A percentile compares a stretch with the other conserved stretches of the same genome.
Evolutionary conservation across 2,797 vertebrate species (phyloP).

Genomic region (Gila robusta): DNA sequence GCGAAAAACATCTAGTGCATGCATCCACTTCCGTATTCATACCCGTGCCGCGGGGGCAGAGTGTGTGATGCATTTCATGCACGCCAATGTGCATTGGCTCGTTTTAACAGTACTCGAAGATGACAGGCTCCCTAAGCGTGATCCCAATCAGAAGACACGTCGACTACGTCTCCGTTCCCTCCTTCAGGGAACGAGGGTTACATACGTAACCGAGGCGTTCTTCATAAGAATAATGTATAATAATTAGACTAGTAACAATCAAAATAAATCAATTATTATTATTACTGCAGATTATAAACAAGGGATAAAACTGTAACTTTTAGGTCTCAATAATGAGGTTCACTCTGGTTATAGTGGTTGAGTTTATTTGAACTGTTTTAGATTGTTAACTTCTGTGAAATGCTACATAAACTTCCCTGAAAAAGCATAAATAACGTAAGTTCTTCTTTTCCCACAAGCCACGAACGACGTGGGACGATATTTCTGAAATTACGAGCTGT

Average conservation of each 20-base stretch:
- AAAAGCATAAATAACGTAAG: conserved; percentile 33
- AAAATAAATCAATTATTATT: background rate
- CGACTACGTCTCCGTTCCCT: too few relatives aligned
- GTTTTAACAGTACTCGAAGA: too few relatives aligned
- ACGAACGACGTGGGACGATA: conserved; percentile 75
- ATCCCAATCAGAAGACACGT: too few relatives aligned
- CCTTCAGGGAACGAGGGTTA: too few relatives aligned
- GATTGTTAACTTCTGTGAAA: conserved; percentile 43
- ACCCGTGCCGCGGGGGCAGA: too few relatives aligned
- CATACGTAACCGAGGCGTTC: too few relatives aligned
- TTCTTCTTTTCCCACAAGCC: conserved; percentile 45
- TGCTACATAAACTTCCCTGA: conserved; percentile 38
- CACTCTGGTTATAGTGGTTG: background rate
- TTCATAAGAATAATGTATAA: background rate
- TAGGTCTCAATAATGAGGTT: background rate
- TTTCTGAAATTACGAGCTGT: conserved; percentile 80
- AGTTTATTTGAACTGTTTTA: conserved; percentile 26
- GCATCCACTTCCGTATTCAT: too few relatives aligned
- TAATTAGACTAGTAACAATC: background rate
- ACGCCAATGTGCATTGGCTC: too few relatives aligned
- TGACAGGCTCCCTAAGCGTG: too few relatives aligned
- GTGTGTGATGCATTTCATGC: too few relatives aligned
- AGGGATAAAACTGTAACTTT: background rate
- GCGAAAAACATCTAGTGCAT: too few relatives aligned
- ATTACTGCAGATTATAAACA: background rate